Evolutionary conservation across 1,140 invertebrate species (phyloP).

Genomic region (Macrocentrus cingulum): DNA sequence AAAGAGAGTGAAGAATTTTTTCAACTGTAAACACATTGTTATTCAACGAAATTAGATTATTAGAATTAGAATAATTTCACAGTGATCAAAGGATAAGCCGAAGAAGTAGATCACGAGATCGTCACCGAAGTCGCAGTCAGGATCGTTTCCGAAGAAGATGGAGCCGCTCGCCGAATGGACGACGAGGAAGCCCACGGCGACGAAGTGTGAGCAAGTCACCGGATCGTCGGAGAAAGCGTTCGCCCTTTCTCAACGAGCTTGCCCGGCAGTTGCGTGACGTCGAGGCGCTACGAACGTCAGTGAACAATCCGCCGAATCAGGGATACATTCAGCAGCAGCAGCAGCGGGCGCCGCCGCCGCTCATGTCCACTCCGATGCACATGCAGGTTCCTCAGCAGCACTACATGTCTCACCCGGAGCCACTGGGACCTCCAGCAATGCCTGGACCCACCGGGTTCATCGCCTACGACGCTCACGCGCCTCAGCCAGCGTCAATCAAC

Average conservation of each 20-base stretch:
- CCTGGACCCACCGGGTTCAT: slow-evolving; percentile 35
- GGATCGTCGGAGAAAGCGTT: slow-evolving; percentile 48
- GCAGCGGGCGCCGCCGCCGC: slow-evolving; percentile 14
- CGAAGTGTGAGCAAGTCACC: slow-evolving; percentile 43
- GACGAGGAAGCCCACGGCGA: slow-evolving; percentile 33
- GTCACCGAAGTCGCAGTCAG: slow-evolving; percentile 46
- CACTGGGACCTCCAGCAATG: slow-evolving; percentile 21
- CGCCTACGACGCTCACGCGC: slow-evolving; percentile 39
- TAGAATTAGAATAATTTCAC: slow-evolving; percentile 38
- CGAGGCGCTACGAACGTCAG: too few relatives aligned
- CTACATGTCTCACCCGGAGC: slow-evolving; percentile 35
- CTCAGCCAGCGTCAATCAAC: slow-evolving; percentile 33
- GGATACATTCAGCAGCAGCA: slow-evolving; percentile 27
- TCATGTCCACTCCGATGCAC: slow-evolving; percentile 14
- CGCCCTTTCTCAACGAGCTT: slow-evolving; percentile 54
- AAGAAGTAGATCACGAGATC: slow-evolving; percentile 49
- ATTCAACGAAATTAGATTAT: slow-evolving; percentile 5
- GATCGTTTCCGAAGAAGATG: slow-evolving; percentile 44
- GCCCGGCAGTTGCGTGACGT: slow-evolving; percentile 44
- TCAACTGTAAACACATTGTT: too few relatives aligned
- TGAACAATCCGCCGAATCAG: too few relatives aligned
- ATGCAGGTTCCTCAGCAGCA: slow-evolving; percentile 13
- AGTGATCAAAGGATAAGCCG: slow-evolving; percentile 43
- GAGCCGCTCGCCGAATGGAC: slow-evolving; percentile 34
- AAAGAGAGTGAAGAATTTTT: too few relatives aligned